Percentiles rank a stretch among this genome's conserved stretches.
These are phyloP conservation scores for Eilema sororculum DNA, from an alignment of 2,888 invertebrate genomes.

Conservation along the genomic window DNA sequence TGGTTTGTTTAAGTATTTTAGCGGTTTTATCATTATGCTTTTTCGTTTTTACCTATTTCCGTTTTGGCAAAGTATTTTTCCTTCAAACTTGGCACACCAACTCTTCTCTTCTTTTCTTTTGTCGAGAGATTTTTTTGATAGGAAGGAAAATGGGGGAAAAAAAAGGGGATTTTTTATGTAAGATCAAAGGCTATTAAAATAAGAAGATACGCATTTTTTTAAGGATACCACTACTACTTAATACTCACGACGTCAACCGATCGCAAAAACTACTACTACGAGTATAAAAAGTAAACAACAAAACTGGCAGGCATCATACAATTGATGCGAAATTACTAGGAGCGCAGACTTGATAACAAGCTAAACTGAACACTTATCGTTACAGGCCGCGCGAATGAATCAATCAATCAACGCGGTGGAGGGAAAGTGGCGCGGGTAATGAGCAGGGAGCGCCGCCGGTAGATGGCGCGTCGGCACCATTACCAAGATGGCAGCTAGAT, in stretches of 20 bases:
- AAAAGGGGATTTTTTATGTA: too few relatives aligned
- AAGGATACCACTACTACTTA: too few relatives aligned
- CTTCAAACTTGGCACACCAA: too few relatives aligned
- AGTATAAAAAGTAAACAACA: slow-evolving; percentile 15
- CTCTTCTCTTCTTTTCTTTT: too few relatives aligned
- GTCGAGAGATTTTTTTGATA: too few relatives aligned
- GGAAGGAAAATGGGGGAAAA: too few relatives aligned
- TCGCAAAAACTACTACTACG: too few relatives aligned
- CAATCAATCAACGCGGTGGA: slow-evolving; percentile 67
- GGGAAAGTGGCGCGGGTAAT: slow-evolving; percentile 61
- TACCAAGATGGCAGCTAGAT: slow-evolving; percentile 21
- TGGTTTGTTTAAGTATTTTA: slow-evolving; percentile 31
- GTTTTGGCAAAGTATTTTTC: neutral
- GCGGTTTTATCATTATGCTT: neutral
- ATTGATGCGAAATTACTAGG: slow-evolving; percentile 48
- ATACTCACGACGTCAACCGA: too few relatives aligned
- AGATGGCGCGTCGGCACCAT: slow-evolving; percentile 45
- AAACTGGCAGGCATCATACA: slow-evolving; percentile 33
- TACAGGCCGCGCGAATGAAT: slow-evolving; percentile 65
- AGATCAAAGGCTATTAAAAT: too few relatives aligned
- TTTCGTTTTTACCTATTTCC: neutral
- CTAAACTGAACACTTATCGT: slow-evolving; percentile 74
- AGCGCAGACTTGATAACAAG: slow-evolving; percentile 68
- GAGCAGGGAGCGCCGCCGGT: slow-evolving; percentile 57
- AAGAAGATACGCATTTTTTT: too few relatives aligned